Conservation (phyloP, 2,888 invertebrate species). For the Brenthis hecate region DNA sequence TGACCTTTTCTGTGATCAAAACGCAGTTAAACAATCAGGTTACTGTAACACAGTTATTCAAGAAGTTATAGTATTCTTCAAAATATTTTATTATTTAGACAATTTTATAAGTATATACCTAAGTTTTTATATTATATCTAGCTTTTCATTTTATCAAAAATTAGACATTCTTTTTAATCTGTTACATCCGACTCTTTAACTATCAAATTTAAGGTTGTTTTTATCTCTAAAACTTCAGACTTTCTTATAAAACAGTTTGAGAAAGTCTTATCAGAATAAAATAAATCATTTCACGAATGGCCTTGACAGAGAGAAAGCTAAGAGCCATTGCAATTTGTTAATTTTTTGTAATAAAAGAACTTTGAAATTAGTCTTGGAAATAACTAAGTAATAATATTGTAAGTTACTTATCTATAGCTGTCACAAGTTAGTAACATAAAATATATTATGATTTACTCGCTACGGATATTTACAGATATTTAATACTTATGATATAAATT, state of each 20-base stretch:
- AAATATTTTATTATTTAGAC: too few species aligned
- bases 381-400: not conserved
- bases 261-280: conserved; percentile 55
- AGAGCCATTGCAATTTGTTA: conserved; percentile 43
- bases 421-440: too few species aligned
- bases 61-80: too few species aligned
- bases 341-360: conserved; percentile 16
- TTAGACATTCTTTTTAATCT: not conserved
- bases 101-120: too few species aligned
- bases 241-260: conserved; percentile 49
- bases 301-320: conserved; percentile 48
- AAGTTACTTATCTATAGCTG: too few species aligned
- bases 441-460: too few species aligned
- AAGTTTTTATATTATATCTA: too few species aligned
- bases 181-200: conserved; percentile 16
- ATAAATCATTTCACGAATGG: conserved; percentile 61
- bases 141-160: too few species aligned
- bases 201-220: conserved; percentile 36
- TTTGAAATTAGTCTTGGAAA: not conserved
- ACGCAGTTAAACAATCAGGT: too few species aligned
- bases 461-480: too few species aligned
- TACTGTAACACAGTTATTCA: too few species aligned
- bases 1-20: not conserved
- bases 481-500: too few species aligned
- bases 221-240: conserved; percentile 43